phyloP scores from a whole-genome alignment of 2,113 vertebrate species.

The Hoplias malabaricus region DNA sequence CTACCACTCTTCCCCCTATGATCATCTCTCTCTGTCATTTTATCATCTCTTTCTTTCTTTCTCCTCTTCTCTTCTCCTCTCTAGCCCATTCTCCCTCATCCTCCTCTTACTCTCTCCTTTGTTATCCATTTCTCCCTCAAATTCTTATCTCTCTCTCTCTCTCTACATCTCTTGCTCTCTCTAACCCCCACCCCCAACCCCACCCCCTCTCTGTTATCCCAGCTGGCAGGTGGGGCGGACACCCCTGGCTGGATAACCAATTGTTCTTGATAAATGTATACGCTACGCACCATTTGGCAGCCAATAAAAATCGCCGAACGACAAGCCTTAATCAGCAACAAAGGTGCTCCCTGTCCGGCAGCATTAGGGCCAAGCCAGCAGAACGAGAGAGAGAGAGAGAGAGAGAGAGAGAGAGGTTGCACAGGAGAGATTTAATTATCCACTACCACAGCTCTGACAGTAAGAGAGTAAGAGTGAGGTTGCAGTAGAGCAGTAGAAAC shows the following conservation, averaged over 20 bases:
- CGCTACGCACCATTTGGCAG: constrained; percentile 73
- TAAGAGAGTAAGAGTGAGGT: constrained; percentile 17
- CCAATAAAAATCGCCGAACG: constrained; percentile 75
- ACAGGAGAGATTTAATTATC: constrained; percentile 34
- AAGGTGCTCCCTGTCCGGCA: constrained; percentile 54
- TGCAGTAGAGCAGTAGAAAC: constrained; percentile 25
- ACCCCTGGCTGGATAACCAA: constrained; percentile 50
- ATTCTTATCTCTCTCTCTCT: no score
- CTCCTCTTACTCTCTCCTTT: no score
- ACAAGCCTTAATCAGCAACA: constrained; percentile 69
- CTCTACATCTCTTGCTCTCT: constrained; percentile 50
- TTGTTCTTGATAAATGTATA: constrained; percentile 77
- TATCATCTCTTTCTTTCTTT: no score
- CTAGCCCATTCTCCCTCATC: no score
- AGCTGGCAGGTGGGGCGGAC: constrained; percentile 65
- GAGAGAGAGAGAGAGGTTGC: constrained; percentile 22
- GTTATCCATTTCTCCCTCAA: no score
- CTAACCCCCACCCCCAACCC: constrained; percentile 46
- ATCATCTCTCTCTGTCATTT: no score
- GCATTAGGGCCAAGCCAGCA: constrained; percentile 55
- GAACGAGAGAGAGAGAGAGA: constrained; percentile 27
- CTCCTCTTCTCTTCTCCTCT: no score
- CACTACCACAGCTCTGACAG: constrained; percentile 27
- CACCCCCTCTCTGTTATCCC: constrained; percentile 1
- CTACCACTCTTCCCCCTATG: constrained; percentile 42